Base-by-base conservation (phyloP, 2,797 vertebrate species). In the Scolopax rusticola region DNA sequence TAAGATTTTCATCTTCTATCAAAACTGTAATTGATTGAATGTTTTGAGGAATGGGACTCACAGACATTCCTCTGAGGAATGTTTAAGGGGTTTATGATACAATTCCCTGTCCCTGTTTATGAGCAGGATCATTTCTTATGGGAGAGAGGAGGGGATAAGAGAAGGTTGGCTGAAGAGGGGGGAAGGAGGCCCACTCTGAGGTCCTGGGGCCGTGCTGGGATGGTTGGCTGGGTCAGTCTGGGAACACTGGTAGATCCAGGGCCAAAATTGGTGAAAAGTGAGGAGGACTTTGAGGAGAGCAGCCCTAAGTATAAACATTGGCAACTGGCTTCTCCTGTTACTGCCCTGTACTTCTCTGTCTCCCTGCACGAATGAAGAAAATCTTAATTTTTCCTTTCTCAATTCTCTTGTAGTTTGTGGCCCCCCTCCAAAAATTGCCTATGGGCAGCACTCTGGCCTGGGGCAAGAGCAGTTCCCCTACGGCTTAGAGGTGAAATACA, bases 271-370 rank as follows among this genome's bases (percentile, higher is more conserved):
- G 12, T 28, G n/a, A 53, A 68, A 11, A 43, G 57, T 3, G 0
- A 30, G 28, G 33, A 54, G 38, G 11, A 7, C 27, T 6, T 59
- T 12, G 43, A 53, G 48, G 30, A 51, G 53, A 81, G 63, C 8
- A 47, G 11, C 8, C n/a, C 3, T 3, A 2, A 13, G 4, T 18
- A 16, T 0, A 8, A 69, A 9, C 4, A 12, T 6, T 0, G 3
- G 27, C 48, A 79, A 6, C 32, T 23, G 45, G 12, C n/a, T 59
- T 27, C 15, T 87, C 11, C 56, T 50, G 6, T 9, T 10, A 6
- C 41, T 41, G 24, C 40, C 27, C 28, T 28, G 45, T 20, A 0
- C 32, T 21, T 36, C n/a, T 33, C 63, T 47, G 11, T 27, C 54
- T 50, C 79, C 15, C 27, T 5, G 2, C 6, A 0, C 0, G 2